phyloP scores from a whole-genome alignment of 2,797 vertebrate species.

The Prionace glauca region DNA sequence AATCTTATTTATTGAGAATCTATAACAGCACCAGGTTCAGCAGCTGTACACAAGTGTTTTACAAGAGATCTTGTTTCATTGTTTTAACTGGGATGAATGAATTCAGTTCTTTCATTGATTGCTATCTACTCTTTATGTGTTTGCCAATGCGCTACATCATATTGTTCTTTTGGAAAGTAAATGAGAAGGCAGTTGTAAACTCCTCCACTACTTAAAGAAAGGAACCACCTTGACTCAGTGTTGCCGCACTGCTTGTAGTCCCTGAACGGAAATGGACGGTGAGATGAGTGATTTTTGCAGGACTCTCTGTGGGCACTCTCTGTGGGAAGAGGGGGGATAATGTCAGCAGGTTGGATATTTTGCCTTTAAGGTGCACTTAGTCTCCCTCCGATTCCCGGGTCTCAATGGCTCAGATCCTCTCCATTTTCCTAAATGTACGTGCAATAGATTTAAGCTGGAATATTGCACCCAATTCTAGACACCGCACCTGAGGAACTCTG shows the following conservation, averaged over 20 bases:
- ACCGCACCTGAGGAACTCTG: background rate
- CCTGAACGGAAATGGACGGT: background rate
- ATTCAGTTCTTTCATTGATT: background rate
- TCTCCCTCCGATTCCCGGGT: background rate
- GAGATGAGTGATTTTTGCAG: background rate
- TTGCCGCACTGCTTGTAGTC: background rate
- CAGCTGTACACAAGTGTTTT: background rate
- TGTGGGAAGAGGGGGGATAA: background rate
- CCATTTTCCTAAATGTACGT: background rate
- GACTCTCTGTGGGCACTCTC: background rate
- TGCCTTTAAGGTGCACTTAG: background rate
- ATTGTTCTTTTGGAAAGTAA: background rate
- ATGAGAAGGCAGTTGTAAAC: background rate
- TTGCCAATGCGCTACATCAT: background rate
- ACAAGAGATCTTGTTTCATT: background rate
- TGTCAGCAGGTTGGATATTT: background rate
- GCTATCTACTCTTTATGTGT: background rate
- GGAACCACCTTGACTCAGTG: background rate
- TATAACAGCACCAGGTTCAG: background rate
- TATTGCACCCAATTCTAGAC: background rate
- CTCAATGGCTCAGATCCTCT: background rate
- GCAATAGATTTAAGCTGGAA: background rate
- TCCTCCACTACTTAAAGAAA: background rate
- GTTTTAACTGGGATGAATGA: slow-evolving; percentile 25
- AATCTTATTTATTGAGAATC: slow-evolving; percentile 27